Percentiles rank a stretch among this genome's conserved stretches.
These are phyloP conservation scores for Schizopygopsis pylzovi DNA, from an alignment of 2,797 vertebrate genomes.

Conservation along the genomic window DNA sequence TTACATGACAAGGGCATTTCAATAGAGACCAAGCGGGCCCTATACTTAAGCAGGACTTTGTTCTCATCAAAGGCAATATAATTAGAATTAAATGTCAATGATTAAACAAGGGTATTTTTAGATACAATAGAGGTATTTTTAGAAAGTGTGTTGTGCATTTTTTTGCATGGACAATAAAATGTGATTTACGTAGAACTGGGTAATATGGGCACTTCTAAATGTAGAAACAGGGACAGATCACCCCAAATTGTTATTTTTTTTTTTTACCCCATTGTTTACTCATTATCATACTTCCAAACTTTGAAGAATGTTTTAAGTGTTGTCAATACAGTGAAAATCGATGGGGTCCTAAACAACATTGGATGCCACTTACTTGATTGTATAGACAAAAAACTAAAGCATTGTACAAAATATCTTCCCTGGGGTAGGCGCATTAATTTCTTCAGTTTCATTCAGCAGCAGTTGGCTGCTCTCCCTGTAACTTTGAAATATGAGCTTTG, in stretches of 20 bases:
- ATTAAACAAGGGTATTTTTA: slow-evolving; percentile 67
- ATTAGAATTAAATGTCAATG: slow-evolving; percentile 71
- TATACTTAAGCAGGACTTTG: slow-evolving; percentile 72
- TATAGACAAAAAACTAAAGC: neutral
- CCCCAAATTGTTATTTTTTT: too few relatives aligned
- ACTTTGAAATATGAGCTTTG: neutral
- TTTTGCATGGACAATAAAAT: neutral
- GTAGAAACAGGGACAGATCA: neutral
- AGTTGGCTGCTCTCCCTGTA: neutral
- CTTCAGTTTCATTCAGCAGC: neutral
- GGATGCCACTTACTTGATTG: neutral
- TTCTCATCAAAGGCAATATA: slow-evolving; percentile 61
- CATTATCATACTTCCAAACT: neutral
- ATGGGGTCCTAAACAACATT: neutral
- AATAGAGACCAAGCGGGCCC: slow-evolving; percentile 61
- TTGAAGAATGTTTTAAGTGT: neutral
- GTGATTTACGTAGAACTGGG: neutral
- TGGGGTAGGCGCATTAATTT: neutral
- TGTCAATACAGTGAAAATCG: neutral
- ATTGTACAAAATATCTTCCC: neutral
- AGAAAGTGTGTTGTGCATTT: neutral
- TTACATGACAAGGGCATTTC: slow-evolving; percentile 69
- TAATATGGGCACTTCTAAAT: neutral
- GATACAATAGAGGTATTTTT: slow-evolving; percentile 33
- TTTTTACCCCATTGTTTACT: neutral